These are phyloP conservation scores for Melipona beecheii DNA, from an alignment of 2,888 invertebrate genomes.

Conservation along the genomic window DNA sequence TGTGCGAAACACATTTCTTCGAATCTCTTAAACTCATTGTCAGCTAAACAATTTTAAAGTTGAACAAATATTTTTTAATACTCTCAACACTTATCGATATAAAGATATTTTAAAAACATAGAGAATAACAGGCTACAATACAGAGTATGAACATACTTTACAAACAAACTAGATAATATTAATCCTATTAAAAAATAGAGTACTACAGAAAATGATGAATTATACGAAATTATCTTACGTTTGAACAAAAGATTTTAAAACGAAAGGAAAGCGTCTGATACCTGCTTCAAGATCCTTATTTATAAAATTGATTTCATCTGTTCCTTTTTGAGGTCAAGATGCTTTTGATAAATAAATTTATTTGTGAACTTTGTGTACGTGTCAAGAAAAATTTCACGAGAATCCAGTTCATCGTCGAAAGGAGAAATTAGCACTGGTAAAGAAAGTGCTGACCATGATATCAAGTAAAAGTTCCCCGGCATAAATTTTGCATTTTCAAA, in stretches of 20 bases:
- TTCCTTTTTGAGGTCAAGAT: neutral
- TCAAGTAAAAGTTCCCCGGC: conserved; percentile 10
- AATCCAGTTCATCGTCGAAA: neutral
- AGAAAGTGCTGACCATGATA: neutral
- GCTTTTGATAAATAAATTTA: neutral
- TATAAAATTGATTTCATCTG: neutral
- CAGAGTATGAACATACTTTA: too few species aligned
- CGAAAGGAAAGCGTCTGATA: too few species aligned
- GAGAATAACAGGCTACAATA: neutral
- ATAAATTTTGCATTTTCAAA: conserved; percentile 17
- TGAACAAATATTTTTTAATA: neutral
- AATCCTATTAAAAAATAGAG: neutral
- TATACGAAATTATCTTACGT: neutral
- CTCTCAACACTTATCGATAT: neutral
- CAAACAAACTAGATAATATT: too few species aligned
- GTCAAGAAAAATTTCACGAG: conserved; percentile 9
- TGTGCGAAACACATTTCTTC: neutral
- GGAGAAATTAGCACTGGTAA: neutral
- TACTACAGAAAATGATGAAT: neutral
- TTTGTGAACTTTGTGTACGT: neutral
- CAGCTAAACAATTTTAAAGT: neutral
- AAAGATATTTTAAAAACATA: neutral
- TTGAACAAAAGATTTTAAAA: neutral
- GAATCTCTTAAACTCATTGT: neutral
- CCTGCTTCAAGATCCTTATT: neutral